Percentiles rank a stretch among this genome's conserved stretches.
These are phyloP conservation scores for Buathra laborator DNA, from an alignment of 2,888 invertebrate genomes.

Conservation along the genomic window DNA sequence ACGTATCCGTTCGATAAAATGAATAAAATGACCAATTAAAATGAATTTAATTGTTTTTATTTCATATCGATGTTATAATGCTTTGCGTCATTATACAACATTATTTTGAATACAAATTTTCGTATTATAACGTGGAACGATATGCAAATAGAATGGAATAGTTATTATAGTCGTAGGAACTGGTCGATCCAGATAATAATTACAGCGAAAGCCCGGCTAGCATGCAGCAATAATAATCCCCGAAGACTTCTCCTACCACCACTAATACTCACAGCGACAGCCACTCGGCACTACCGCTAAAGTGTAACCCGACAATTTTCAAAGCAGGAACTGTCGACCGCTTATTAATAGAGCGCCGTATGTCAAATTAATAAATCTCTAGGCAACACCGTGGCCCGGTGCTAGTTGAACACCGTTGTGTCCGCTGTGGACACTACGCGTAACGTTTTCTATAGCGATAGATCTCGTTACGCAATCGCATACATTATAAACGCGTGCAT, in stretches of 20 bases:
- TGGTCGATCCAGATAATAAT: conserved; percentile 72
- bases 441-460: conserved; percentile 31
- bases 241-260: conserved; percentile 46
- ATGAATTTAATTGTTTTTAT: not conserved
- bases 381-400: conserved; percentile 48
- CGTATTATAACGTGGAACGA: not conserved
- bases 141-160: conserved; percentile 57
- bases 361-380: conserved; percentile 74
- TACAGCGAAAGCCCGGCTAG: conserved; percentile 59
- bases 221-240: conserved; percentile 64
- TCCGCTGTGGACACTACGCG: conserved; percentile 59
- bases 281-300: conserved; percentile 15
- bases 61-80: not conserved
- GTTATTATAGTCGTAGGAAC: conserved; percentile 60
- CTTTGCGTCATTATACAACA: not conserved
- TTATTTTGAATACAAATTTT: not conserved
- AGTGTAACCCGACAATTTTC: conserved; percentile 67
- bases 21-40: too few relatives aligned
- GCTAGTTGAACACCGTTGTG: conserved; percentile 65
- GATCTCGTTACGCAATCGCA: conserved; percentile 58
- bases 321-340: conserved; percentile 72
- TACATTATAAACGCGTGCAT: conserved; percentile 26
- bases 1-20: not conserved
- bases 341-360: conserved; percentile 73
- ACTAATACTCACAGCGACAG: conserved; percentile 28